phyloP scores from a whole-genome alignment of 2,888 invertebrate genomes.

The Geophilus truncorum region DNA sequence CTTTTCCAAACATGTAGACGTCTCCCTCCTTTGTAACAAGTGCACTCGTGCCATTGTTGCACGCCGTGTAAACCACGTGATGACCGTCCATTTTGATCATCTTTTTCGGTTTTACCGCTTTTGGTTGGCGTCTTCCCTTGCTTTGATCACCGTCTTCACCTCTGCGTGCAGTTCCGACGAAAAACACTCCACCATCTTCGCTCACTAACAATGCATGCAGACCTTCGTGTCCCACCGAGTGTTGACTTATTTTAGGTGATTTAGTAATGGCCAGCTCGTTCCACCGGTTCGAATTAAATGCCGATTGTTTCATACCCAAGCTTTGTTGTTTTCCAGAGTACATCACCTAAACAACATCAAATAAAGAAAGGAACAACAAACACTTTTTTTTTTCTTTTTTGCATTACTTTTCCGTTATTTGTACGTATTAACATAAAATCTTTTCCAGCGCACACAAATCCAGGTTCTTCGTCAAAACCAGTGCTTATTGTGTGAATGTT shows the following conservation, averaged over 20 bases:
- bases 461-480: constrained; percentile 71
- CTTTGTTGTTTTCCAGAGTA: constrained; percentile 82
- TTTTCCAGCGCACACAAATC: constrained; percentile 74
- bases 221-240: constrained; percentile 90
- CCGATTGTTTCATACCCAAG: constrained; percentile 68
- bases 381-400: background rate
- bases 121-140: constrained; percentile 67
- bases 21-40: constrained; percentile 85
- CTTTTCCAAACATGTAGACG: constrained; percentile 90
- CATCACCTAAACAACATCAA: constrained; percentile 60
- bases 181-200: constrained; percentile 85
- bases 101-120: constrained; percentile 87
- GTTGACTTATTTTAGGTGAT: constrained; percentile 66
- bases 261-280: constrained; percentile 60
- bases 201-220: constrained; percentile 84
- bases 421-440: constrained; percentile 84
- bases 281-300: constrained; percentile 48
- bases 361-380: background rate
- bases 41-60: constrained; percentile 92
- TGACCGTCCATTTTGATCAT: constrained; percentile 85
- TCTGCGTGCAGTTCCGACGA: constrained; percentile 76
- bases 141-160: constrained; percentile 91
- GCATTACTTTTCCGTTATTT: constrained; percentile 69
- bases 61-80: constrained; percentile 73
- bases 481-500: constrained; percentile 47